Conservation (phyloP, 2,113 vertebrate genomes). For the Cryptomyrus ogoouensis region DNA sequence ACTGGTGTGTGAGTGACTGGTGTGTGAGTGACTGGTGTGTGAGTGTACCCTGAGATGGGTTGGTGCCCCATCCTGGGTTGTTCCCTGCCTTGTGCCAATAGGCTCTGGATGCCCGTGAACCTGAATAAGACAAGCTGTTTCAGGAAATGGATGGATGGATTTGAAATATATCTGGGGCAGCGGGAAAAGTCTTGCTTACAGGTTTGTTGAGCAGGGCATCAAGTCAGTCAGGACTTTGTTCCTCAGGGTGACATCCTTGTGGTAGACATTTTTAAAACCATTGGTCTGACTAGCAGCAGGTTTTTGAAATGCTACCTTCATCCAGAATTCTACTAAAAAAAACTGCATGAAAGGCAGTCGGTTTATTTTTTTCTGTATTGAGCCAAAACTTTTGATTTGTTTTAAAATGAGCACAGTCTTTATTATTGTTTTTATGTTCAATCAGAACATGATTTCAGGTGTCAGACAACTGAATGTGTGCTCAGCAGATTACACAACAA, state of each 20-base stretch:
- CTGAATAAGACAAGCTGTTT: background rate
- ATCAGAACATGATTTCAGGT: background rate
- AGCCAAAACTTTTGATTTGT: conserved; percentile 5
- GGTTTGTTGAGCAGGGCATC: background rate
- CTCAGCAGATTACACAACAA: background rate
- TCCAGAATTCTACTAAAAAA: background rate
- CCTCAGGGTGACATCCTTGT: background rate
- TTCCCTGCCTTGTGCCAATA: background rate
- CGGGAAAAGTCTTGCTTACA: background rate
- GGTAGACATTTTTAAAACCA: background rate
- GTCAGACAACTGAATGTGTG: conserved; percentile 13
- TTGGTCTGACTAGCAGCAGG: background rate
- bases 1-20: background rate
- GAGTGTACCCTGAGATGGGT: background rate
- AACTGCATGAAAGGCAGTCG: background rate
- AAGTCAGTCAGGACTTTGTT: background rate
- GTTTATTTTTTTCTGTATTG: background rate
- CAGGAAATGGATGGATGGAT: background rate
- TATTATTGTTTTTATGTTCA: background rate
- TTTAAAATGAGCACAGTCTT: background rate
- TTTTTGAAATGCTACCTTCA: background rate
- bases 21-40: background rate
- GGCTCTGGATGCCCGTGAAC: background rate
- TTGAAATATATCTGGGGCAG: conserved; percentile 16
- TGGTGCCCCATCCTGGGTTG: background rate